Evolutionary conservation across 1,140 invertebrate species (phyloP), one percentile per base, ranked within the genome.

Genomic region (Heliconius eleuchia): DNA sequence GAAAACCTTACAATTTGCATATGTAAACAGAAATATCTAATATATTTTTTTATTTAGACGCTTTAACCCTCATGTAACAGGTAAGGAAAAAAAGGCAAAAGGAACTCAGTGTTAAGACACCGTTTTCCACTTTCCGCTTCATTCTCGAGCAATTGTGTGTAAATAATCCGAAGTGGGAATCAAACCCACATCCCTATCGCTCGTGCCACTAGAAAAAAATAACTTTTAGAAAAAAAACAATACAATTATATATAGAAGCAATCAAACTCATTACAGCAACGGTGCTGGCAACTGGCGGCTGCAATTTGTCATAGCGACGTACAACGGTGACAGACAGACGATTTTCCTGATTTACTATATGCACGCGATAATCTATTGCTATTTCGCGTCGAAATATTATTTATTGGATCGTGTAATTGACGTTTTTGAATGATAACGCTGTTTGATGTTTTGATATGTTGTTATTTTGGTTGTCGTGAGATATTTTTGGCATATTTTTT

Each of bases 301-400:
- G 81, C 78, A 79, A 82, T 82, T 82, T 82, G 78, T 82, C 81
- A 82, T 71, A 55, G 30, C 39, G 13, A 37, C 77, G 80, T 76
- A 76, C 71, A 76, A 46, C 74, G 80, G 78, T 82, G 81, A 82
- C 81, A 82, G 81, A 82, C 81, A 55, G 77, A 82, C 81, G 78
- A 82, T 79, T 77, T 80, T 82, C 71, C 74, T 82, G 81, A 82
- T 82, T 82, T 82, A 82, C 79, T 82, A 82, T 74, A 84, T 84
- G 83, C 81, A 83, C 76, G 76, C 81, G 79, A 72, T 85, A 82
- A 85, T 80, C 70, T 82, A 81, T 83, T 82, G 83, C 80, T 19
- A 77, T 70, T 74, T 74, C 42, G 18, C 71, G 23, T 71, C 50
- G 46, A 50, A 3, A 71, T 71, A 71, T 80, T 80, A 77, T 77